Percentiles rank a stretch among this genome's conserved stretches.
These are phyloP conservation scores for Paramuricea clavata DNA, from an alignment of 92 coral and sea anemone genomes.

Conservation along the genomic window DNA sequence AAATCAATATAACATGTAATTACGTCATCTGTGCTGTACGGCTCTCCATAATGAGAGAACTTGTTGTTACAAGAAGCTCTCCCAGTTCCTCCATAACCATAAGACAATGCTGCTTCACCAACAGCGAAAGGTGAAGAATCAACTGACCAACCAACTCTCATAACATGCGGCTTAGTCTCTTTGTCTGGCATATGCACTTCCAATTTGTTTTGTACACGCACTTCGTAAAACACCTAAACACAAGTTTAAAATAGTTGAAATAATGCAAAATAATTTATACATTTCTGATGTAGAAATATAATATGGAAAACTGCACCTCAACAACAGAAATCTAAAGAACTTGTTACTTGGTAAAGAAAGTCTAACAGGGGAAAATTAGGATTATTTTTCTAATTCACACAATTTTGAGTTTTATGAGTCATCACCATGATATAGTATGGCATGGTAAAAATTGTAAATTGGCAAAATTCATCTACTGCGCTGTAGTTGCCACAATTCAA, in stretches of 20 bases:
- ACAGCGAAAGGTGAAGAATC: constrained; percentile 78
- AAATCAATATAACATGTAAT: constrained; percentile 87
- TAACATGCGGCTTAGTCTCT: constrained; percentile 88
- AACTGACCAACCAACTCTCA: constrained; percentile 95
- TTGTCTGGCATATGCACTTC: constrained; percentile 85
- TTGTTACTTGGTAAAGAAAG: no score
- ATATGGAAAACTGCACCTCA: no score
- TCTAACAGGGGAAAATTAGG: no score
- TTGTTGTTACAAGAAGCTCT: constrained; percentile 90
- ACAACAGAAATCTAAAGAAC: neutral
- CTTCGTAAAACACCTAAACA: constrained; percentile 89
- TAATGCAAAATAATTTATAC: neutral
- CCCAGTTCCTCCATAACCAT: constrained; percentile 98
- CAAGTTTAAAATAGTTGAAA: neutral
- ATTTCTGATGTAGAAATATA: neutral
- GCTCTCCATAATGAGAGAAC: constrained; percentile 89
- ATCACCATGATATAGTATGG: no score
- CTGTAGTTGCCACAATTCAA: no score
- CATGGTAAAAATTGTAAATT: no score
- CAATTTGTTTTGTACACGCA: constrained; percentile 78
- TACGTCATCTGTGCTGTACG: constrained; percentile 78
- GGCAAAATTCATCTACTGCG: no score
- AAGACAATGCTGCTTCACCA: constrained; percentile 89
- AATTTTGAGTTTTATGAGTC: no score
- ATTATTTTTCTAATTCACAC: no score